Base-by-base conservation (phyloP, 2,888 invertebrate species). In the Drosophila kanekoi region DNA sequence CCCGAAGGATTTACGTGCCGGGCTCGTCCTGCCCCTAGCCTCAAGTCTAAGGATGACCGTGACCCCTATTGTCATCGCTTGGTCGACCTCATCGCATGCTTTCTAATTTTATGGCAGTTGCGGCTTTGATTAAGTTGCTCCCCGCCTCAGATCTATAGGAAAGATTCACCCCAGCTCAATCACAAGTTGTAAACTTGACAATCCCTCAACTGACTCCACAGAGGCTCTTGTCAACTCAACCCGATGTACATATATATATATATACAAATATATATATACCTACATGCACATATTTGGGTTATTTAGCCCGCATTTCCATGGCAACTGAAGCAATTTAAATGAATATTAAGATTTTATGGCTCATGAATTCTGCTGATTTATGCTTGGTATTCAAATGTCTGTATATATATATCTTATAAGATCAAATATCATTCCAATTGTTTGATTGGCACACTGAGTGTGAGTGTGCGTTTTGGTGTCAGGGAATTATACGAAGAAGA, bases 1-100 rank as follows among this genome's bases (percentile, higher is more conserved):
- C 59, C 60, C 73, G 43, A 77, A 66, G 73, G 73, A 77, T 77
- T 77, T 73, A 73, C 67, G 77, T 68, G 64, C 45, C 40, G 10
- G 10, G 20, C 32, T 10, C 14, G 11, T 28, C 18, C 16, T 9
- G 13, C n/a, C 6, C 14, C 16, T 8, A 4, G 11, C 14, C 40
- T 10, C 11, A 14, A 8, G n/a, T 13, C 16, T 8, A 6, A 28
- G n/a, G 3, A 14, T 38, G 49, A n/a, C 51, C 38, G 28, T 62
- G 47, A 62, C 48, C 32, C 49, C 62, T 52, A 53, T 70, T 70
- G 63, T 63, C 70, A 70, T 57, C 63, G 52, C 35, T 35, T 52
- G 20, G 11, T 13, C 47, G 44, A 61, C 56, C 53, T 62, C 53
- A 45, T 67, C 53, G 45, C 28, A 11, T 45, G 49, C 47, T 58